Base-by-base conservation (phyloP, 2,888 invertebrate genomes). In the Hydriomena furcata region DNA sequence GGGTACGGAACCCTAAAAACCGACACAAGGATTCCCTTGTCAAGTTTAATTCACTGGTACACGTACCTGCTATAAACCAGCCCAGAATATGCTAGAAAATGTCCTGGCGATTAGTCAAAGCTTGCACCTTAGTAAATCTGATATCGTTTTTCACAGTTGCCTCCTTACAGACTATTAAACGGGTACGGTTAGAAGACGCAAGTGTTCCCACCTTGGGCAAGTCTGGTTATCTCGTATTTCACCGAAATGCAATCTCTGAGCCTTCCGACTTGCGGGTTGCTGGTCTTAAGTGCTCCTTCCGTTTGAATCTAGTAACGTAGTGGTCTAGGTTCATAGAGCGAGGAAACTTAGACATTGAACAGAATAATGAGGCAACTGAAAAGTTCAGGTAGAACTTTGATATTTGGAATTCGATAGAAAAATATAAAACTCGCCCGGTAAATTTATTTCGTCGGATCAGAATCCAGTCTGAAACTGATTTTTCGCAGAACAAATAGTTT, bases 231-330 rank as follows among this genome's bases (percentile, higher is more conserved):
- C n/a, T n/a, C n/a, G n/a, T 61, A 59, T 61, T 55, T 61, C 55
- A 61, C 57, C 52, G 37, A 55, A 61, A 55, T 57, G 59, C 61
- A 61, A 59, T 61, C 57, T 55, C 56, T 47, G 35, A 21, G 52
- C 47, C 41, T 58, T 58, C 52, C 53, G 43, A 34, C 56, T 58
- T 42, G 38, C 28, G 52, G 51, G 43, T 21, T 44, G 62, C 48
- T 37, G 51, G 30, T 25, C 64, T 61, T 66, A 71, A 71, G 68
- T 65, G 61, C 62, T 61, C 43, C 58, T 58, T 58, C 61, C 60
- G 63, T 44, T 52, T 48, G 59, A 65, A 58, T 61, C 56, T 46
- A 30, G 31, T 37, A 13, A 24, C 36, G 38, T 34, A 44, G 32
- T 27, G 23, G 25, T 38, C 31, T 46, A 20, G 34, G 24, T n/a